Evolutionary conservation across 2,113 vertebrate species (phyloP), one percentile per base, ranked within the genome.

Genomic region (Platysternon megacephalum): DNA sequence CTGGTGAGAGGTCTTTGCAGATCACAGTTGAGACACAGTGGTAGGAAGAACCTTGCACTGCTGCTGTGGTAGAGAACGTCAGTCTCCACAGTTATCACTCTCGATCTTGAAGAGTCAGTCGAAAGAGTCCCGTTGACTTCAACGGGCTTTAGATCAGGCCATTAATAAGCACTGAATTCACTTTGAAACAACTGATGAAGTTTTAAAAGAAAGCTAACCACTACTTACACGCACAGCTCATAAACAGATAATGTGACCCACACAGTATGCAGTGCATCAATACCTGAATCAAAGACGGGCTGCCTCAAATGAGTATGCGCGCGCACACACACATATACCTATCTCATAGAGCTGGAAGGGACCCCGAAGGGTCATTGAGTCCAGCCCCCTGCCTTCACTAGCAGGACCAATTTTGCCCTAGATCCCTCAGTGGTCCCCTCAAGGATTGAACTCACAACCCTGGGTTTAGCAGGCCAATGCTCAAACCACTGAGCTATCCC

Each of bases 131-230:
- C 52, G 52, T 81, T 86, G 46, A 48, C n/a, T 87, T 84, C 44
- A 72, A 49, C 80, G 90, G 61, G 19, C 76, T 82, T 84, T 84
- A 91, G 12, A 92, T 95, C 87, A 83, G 65, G 21, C 28, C 84
- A 82, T 53, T 84, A 94, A 91, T 56, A 86, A 95, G 51, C 11
- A 80, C 51, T 51, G 0, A 6, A 17, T 58, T 85, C 19, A 14
- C 81, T 89, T 42, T 85, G 68, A 92, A 56, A 86, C 79, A 48
- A 82, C 24, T 56, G 80, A 44, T 39, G 84, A 79, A 81, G 91
- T 97, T 95, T 86, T 79, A 87, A 72, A 93, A 89, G 87, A 21
- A 48, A 80, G 85, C 93, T 74, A 91, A 90, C 44, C 42, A 8
- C 48, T 93, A 61, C 84, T 95, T 65, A 56, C 6, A 58, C 61